phyloP scores from a whole-genome alignment of 2,113 vertebrate species.

The Apaloderma vittatum region DNA sequence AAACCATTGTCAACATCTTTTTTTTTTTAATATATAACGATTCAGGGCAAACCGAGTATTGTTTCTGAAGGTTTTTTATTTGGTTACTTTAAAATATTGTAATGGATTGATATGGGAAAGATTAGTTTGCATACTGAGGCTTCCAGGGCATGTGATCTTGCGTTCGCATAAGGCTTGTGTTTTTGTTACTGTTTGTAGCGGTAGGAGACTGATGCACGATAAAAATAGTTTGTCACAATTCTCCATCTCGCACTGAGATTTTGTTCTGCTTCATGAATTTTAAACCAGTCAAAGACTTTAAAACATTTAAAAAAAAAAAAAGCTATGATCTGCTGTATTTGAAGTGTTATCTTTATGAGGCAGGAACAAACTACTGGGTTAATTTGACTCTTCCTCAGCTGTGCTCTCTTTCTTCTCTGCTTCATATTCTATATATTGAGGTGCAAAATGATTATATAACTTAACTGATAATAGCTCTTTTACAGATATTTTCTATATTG shows the following conservation, averaged over 20 bases:
- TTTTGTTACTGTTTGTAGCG: neutral
- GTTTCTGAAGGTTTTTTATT: neutral
- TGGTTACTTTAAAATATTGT: neutral
- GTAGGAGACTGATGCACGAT: neutral
- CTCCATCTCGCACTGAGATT: neutral
- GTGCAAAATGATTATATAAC: neutral
- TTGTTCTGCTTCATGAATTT: slow-evolving; percentile 39
- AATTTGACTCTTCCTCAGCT: neutral
- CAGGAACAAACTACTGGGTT: neutral
- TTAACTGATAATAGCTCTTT: neutral
- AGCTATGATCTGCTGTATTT: neutral
- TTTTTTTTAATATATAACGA: neutral
- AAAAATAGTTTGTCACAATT: neutral
- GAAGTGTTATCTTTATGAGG: neutral
- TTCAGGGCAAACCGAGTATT: neutral
- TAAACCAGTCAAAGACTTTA: slow-evolving; percentile 20
- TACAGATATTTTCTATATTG: neutral
- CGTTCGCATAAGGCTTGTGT: neutral
- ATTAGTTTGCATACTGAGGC: neutral
- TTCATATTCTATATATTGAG: neutral
- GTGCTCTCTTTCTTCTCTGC: neutral
- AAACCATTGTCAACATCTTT: neutral
- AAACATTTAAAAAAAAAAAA: neutral
- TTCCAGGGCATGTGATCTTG: neutral
- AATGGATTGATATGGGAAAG: neutral